Conservation (phyloP, 1,140 invertebrate genomes). For the Neodiprion lecontei region DNA sequence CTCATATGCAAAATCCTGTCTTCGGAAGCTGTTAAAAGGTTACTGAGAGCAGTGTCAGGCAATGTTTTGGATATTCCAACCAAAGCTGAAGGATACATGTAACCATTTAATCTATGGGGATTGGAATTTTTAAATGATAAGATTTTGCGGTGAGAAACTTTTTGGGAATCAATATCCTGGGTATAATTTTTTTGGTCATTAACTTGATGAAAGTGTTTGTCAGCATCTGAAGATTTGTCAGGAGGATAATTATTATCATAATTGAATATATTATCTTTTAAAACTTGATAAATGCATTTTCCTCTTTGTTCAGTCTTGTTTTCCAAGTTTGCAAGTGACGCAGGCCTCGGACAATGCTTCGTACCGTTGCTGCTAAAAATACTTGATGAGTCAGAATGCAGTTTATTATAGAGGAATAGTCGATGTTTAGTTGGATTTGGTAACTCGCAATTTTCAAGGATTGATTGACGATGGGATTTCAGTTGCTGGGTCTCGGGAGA, state of each 20-base stretch:
- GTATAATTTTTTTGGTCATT: too few species aligned
- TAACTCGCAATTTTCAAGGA: not conserved
- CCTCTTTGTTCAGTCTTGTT: not conserved
- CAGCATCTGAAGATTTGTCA: too few species aligned
- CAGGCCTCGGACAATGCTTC: not conserved
- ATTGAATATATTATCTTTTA: not conserved
- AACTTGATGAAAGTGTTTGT: too few species aligned
- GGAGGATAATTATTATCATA: not conserved
- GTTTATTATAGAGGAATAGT: not conserved
- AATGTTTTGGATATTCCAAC: too few species aligned
- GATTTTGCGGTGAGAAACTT: too few species aligned
- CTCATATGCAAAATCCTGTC: too few species aligned
- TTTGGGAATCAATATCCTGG: too few species aligned
- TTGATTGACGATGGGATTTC: not conserved
- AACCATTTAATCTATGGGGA: too few species aligned
- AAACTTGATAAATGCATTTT: not conserved
- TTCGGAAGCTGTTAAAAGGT: too few species aligned
- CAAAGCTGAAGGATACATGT: too few species aligned
- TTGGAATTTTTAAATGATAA: too few species aligned
- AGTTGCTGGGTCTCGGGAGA: not conserved
- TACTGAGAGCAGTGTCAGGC: too few species aligned
- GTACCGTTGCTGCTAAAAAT: not conserved
- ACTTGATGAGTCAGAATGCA: not conserved
- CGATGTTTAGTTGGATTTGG: not conserved
- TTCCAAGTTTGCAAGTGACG: not conserved